phyloP scores from a whole-genome alignment of 2,797 vertebrate species.

The Acestrorhynchus altus region DNA sequence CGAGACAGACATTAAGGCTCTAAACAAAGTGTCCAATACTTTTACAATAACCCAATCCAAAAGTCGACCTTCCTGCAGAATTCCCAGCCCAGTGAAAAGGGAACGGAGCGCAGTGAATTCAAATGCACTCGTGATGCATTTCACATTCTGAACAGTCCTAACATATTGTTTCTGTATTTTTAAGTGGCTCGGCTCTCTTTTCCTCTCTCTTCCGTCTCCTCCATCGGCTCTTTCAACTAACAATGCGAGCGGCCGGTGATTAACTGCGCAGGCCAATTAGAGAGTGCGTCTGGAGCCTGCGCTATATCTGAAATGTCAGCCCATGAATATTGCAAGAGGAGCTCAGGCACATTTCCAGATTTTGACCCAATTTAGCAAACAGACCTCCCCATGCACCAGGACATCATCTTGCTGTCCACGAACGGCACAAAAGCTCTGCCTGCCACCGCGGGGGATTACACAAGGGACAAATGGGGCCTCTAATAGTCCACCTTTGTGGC shows the following conservation, averaged over 20 bases:
- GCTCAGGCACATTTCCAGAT: slow-evolving; percentile 52
- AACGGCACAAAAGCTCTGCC: slow-evolving; percentile 26
- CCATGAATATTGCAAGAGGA: slow-evolving; percentile 65
- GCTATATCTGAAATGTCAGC: slow-evolving; percentile 63
- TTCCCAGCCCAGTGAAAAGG: background rate
- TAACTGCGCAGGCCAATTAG: slow-evolving; percentile 64
- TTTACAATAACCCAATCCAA: too few relatives aligned
- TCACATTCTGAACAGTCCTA: background rate
- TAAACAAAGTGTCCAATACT: too few relatives aligned
- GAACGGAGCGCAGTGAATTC: background rate
- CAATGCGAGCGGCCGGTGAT: slow-evolving; percentile 50
- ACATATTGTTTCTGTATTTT: background rate
- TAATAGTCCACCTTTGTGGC: slow-evolving; percentile 12
- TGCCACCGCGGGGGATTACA: slow-evolving; percentile 19
- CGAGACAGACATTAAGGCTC: too few relatives aligned
- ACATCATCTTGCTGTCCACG: slow-evolving; percentile 51
- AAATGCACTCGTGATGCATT: background rate
- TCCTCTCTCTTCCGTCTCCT: slow-evolving; percentile 2
- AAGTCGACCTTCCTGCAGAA: background rate
- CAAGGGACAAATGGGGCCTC: slow-evolving; percentile 7
- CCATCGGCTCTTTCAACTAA: slow-evolving; percentile 5
- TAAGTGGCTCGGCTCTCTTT: slow-evolving; percentile 21
- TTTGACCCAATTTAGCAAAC: slow-evolving; percentile 66
- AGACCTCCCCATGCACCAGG: slow-evolving; percentile 49
- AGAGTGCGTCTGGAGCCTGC: slow-evolving; percentile 57